Evolutionary conservation across 2,797 vertebrate genomes (phyloP).

Genomic region (Mormyrus proboscirostris): DNA sequence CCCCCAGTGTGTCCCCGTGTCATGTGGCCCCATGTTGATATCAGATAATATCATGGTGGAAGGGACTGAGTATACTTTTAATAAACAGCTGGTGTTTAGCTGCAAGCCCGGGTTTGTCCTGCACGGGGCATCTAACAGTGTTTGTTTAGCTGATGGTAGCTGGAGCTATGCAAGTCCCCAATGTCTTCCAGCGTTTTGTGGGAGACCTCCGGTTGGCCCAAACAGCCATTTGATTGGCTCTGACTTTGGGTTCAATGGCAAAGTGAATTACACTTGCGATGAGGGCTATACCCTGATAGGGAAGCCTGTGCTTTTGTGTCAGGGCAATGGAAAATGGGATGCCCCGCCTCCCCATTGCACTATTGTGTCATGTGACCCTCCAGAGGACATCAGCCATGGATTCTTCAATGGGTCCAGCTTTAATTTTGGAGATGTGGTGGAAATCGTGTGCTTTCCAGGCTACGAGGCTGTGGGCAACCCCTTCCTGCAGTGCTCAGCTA

Average conservation of each 20-base stretch:
- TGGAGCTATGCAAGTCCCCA: constrained; percentile 73
- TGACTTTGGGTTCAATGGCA: constrained; percentile 67
- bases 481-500: constrained; percentile 71
- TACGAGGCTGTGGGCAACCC: constrained; percentile 75
- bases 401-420: constrained; percentile 84
- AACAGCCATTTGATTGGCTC: constrained; percentile 66
- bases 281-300: constrained; percentile 75
- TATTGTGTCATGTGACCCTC: constrained; percentile 73
- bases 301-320: constrained; percentile 58
- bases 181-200: constrained; percentile 69
- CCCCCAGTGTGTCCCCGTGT: constrained; percentile 73
- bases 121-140: constrained; percentile 61
- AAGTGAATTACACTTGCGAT: constrained; percentile 72
- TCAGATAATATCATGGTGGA: constrained; percentile 60
- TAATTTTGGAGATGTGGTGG: constrained; percentile 66
- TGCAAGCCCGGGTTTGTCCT: constrained; percentile 76
- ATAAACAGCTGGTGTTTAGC: constrained; percentile 61
- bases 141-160: constrained; percentile 77
- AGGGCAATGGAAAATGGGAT: constrained; percentile 77
- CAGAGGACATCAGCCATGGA: constrained; percentile 81
- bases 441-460: constrained; percentile 83
- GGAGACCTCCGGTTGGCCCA: constrained; percentile 51
- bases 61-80: constrained; percentile 70
- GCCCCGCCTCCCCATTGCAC: constrained; percentile 69
- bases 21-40: constrained; percentile 68